phyloP scores from a whole-genome alignment of 2,113 vertebrate genomes.

The Gambusia holbrooki region DNA sequence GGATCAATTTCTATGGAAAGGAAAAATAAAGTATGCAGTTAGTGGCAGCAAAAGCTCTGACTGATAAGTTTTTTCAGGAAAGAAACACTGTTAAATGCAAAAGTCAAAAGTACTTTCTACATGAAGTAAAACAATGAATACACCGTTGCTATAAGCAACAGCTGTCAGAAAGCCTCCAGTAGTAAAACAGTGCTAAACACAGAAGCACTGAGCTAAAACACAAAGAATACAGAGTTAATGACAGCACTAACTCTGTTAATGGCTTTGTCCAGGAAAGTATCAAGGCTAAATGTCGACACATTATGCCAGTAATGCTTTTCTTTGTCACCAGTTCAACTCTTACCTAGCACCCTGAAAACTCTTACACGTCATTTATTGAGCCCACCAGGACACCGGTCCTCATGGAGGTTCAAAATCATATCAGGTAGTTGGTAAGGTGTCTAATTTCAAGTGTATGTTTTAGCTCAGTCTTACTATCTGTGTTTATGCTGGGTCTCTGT shows the following conservation, averaged over 20 bases:
- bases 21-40: not conserved
- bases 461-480: not conserved
- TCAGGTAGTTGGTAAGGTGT: not conserved
- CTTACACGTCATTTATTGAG: no score
- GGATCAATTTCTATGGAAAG: not conserved
- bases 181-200: not conserved
- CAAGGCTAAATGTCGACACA: not conserved
- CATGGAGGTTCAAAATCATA: not conserved
- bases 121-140: not conserved
- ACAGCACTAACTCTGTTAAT: not conserved
- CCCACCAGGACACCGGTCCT: no score
- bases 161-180: not conserved
- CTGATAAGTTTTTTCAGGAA: not conserved
- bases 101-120: not conserved
- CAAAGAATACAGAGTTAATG: not conserved
- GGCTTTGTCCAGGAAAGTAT: not conserved
- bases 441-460: not conserved
- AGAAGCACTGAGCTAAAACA: not conserved
- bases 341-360: no score
- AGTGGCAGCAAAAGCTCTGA: not conserved
- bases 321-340: not conserved
- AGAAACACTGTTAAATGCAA: not conserved
- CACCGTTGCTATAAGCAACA: not conserved
- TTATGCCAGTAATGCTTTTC: not conserved
- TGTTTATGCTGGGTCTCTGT: not conserved